These are phyloP conservation scores for Apogon hyalosoma DNA, from an alignment of 2,797 vertebrate species.

Conservation along the genomic window DNA sequence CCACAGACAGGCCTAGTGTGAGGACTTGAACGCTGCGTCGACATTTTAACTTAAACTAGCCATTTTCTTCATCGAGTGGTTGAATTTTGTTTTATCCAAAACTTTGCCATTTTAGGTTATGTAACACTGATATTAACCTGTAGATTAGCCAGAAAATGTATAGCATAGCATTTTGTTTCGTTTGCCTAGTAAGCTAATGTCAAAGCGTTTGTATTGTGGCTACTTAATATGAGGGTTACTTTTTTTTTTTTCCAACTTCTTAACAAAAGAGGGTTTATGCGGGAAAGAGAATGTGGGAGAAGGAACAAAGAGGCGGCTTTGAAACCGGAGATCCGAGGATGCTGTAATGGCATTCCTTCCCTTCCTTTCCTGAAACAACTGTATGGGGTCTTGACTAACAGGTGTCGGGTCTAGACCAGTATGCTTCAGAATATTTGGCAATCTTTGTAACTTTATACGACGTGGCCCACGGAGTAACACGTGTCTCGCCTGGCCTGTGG, in stretches of 20 bases:
- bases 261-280: neutral
- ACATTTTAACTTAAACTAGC: neutral
- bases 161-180: rapidly evolving
- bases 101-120: conserved; percentile 49
- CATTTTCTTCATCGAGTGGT: neutral
- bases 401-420: conserved; percentile 29
- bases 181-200: no score
- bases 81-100: neutral
- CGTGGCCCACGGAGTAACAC: conserved; percentile 81
- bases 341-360: conserved; percentile 21
- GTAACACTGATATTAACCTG: conserved; percentile 63
- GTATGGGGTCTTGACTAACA: conserved; percentile 16
- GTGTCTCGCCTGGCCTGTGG: conserved; percentile 79
- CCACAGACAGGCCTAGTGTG: rapidly evolving
- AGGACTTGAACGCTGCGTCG: rapidly evolving
- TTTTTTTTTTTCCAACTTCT: neutral
- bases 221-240: neutral
- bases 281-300: conserved; percentile 30
- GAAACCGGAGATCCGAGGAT: conserved; percentile 34
- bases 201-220: neutral
- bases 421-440: conserved; percentile 56
- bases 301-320: conserved; percentile 80
- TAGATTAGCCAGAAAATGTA: neutral
- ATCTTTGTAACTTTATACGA: conserved; percentile 78
- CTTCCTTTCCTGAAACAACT: conserved; percentile 34